Evolutionary conservation across 1,140 invertebrate species (phyloP), one percentile per base, ranked within the genome.

Genomic region (Carcinoscorpius rotundicauda): DNA sequence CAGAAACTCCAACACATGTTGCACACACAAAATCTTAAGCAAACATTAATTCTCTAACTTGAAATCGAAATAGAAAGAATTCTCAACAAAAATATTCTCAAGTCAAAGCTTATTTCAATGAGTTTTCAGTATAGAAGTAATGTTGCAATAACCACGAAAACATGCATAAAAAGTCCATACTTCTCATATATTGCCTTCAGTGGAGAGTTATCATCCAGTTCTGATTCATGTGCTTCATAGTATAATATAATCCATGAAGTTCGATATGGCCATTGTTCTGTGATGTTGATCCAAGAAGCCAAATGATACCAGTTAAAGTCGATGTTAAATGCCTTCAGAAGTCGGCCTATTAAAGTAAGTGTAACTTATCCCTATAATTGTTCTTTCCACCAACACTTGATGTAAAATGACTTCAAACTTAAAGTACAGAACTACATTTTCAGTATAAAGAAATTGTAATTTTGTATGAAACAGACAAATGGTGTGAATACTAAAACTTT

Each of bases 231-330:
- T 63, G 88, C 84, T 76, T 97, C 94, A 75, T 90, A 93, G 76
- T 94, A 87, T 68, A 96, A 83, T 64, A 97, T 96, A 68, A 99
- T 88, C 93, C 95, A 98, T 10, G 93, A 97, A 8, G 93, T 92
- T 64, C 94, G 81, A 76, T 95, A 93, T 0, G 96, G 95, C 96
- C 96, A 99, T 76, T 98, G 96, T 77, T 99, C 97, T 0, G 94
- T 97, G 52, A 99, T 87, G 76, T 98, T 98, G 60, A 98, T 89
- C 95, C 95, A 99, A 62, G 89, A 91, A 61, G 93, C 91, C 68
- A 98, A 80, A 70, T 94, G 88, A 78, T 97, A 93, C 96, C 96
- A 99, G 77, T 94, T 97, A 78, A 99, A 98, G 75, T 98, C 96
- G 68, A 99, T 93, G 79, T 97, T 93, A 82, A 98, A 98, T 72